Evolutionary conservation across 2,113 vertebrate species (phyloP).

Genomic region (Mystacornis crossleyi): DNA sequence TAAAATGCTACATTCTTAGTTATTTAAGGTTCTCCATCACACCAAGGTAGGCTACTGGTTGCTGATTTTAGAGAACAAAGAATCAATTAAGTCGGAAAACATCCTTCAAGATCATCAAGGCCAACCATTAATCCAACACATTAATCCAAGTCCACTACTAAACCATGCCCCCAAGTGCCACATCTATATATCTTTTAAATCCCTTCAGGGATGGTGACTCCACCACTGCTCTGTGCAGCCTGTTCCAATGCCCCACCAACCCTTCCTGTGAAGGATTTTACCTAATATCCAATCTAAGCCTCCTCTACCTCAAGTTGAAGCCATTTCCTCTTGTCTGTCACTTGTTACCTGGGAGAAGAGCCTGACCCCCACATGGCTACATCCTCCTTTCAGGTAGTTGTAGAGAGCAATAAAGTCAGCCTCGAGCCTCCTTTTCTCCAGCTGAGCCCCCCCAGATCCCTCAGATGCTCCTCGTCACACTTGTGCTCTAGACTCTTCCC

Average conservation of each 20-base stretch:
- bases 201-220: neutral
- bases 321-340: neutral
- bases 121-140: neutral
- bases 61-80: neutral
- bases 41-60: neutral
- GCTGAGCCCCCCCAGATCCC: fast-evolving
- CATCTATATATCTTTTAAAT: neutral
- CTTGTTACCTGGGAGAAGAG: neutral
- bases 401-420: neutral
- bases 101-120: neutral
- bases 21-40: neutral
- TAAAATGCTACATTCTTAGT: neutral
- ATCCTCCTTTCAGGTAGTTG: neutral
- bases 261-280: neutral
- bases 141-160: neutral
- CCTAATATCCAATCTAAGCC: neutral
- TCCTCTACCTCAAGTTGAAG: neutral
- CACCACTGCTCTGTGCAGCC: neutral
- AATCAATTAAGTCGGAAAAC: neutral
- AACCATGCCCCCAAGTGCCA: neutral
- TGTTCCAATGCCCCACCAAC: neutral
- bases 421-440: neutral
- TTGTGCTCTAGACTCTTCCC: neutral
- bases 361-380: neutral
- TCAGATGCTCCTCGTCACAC: neutral